A percentile compares a stretch with the other conserved stretches of the same genome.
These are phyloP conservation scores for Hydrotaea cyrtoneurina DNA, from an alignment of 2,888 invertebrate genomes.

Conservation along the genomic window DNA sequence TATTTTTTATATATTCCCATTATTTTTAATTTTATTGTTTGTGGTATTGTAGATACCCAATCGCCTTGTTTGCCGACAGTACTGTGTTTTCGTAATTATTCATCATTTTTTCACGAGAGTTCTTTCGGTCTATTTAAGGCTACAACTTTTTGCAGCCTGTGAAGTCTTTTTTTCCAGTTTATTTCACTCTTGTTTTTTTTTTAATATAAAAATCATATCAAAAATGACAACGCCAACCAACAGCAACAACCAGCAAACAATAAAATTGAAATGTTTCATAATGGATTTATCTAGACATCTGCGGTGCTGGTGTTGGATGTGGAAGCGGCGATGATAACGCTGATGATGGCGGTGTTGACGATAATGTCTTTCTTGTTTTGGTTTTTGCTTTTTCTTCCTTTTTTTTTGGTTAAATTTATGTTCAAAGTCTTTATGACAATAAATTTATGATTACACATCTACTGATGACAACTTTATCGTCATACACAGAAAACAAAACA, in stretches of 20 bases:
- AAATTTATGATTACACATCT: slow-evolving; percentile 77
- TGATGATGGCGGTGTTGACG: slow-evolving; percentile 3
- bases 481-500: slow-evolving; percentile 27
- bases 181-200: background rate
- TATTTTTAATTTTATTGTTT: too few relatives aligned
- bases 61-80: too few relatives aligned
- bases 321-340: slow-evolving; percentile 16
- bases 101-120: background rate
- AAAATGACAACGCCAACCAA: slow-evolving; percentile 1
- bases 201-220: slow-evolving; percentile 32
- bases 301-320: slow-evolving; percentile 3
- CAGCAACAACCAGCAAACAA: slow-evolving; percentile 8
- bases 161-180: slow-evolving; percentile 35
- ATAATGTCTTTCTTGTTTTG: slow-evolving; percentile 30
- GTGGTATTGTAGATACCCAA: too few relatives aligned
- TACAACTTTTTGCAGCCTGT: background rate
- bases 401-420: slow-evolving; percentile 60
- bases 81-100: background rate
- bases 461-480: slow-evolving; percentile 66
- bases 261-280: slow-evolving; percentile 59
- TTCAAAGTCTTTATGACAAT: slow-evolving; percentile 73
- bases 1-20: too few relatives aligned
- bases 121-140: background rate
- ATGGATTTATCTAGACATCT: slow-evolving; percentile 50
- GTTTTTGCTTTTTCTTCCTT: background rate